A percentile compares a stretch with the other conserved stretches of the same genome.
Conservation (phyloP, 2,888 invertebrate species). For the Arrhopalites spinosus region DNA sequence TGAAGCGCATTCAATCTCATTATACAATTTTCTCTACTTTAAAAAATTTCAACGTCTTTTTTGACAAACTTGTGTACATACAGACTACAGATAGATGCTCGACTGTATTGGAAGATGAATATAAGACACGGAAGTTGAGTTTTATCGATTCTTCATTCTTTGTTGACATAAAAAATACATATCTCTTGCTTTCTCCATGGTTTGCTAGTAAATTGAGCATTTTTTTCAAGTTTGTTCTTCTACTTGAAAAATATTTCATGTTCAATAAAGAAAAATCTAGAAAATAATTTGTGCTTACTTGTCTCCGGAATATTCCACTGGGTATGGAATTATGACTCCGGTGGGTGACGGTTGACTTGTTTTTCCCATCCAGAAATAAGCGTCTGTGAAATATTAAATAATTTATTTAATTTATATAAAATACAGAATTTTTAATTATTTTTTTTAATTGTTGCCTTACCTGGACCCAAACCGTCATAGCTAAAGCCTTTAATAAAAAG, state of each 20-base stretch:
- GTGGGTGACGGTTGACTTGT: constrained; percentile 78
- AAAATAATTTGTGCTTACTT: constrained; percentile 70
- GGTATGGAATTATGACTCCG: constrained; percentile 83
- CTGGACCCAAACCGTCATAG: constrained; percentile 84
- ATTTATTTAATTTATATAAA: not conserved
- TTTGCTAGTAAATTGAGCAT: not conserved
- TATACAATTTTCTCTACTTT: no score
- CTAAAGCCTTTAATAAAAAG: constrained; percentile 84
- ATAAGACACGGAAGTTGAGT: no score
- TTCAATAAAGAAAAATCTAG: no score
- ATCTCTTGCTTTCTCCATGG: not conserved
- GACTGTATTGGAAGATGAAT: no score
- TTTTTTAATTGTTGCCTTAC: constrained; percentile 51
- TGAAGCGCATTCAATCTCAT: no score
- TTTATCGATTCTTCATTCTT: no score
- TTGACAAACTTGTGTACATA: no score
- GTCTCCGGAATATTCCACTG: constrained; percentile 76
- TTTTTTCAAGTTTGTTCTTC: not conserved
- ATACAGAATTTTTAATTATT: not conserved
- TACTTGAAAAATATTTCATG: no score
- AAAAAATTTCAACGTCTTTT: no score
- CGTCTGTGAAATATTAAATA: constrained; percentile 63
- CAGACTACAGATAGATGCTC: no score
- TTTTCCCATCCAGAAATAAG: constrained; percentile 89
- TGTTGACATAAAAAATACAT: not conserved